Evolutionary conservation across 2,797 vertebrate genomes (phyloP), one percentile per base, ranked within the genome.

Genomic region (Ctenopoma kingsleyae): DNA sequence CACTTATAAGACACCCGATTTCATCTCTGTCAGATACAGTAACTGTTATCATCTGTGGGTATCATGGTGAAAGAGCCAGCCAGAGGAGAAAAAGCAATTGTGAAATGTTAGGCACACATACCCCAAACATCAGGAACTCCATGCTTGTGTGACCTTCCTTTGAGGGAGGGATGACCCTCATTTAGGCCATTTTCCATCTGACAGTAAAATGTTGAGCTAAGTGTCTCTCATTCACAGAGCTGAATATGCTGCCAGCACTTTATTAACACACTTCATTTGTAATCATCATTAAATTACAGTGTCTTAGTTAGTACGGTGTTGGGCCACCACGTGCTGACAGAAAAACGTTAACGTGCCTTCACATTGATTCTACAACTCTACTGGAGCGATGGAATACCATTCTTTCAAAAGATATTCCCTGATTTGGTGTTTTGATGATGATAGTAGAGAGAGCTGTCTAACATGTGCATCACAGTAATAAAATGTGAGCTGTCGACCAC

Each of bases 181-280:
- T 81, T 71, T 61, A 55, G 68, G 58, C 76, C 81, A 71, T 85
- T 80, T 62, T 38, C 13, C 8, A 12, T 55, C 62, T 80, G 81
- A 82, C 83, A 87, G 78, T 74, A 74, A 84, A 72, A 68, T 58
- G 76, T 44, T 63, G 66, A 47, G 5, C 19, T 10, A 10, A 46
- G 17, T n/a, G 7, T 9, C 7, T 44, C 11, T 22, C 9, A 11
- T 12, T n/a, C n/a, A n/a, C n/a, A n/a, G 44, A 47, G n/a, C 8
- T 12, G 19, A 47, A 22, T 8, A 47, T 2, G 44, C 44, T 47
- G 44, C 19, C n/a, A 22, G n/a, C 44, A 47, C 9, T 19, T 46
- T 46, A 46, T 9, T 46, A 46, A 19, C 43, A 46, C 8, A 9
- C 8, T 47, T 12, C 19, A 47, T 20, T 47, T 20, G 10, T 20